Evolutionary conservation across 2,797 vertebrate species (phyloP), one percentile per base, ranked within the genome.

Genomic region (Luscinia megarhynchos): DNA sequence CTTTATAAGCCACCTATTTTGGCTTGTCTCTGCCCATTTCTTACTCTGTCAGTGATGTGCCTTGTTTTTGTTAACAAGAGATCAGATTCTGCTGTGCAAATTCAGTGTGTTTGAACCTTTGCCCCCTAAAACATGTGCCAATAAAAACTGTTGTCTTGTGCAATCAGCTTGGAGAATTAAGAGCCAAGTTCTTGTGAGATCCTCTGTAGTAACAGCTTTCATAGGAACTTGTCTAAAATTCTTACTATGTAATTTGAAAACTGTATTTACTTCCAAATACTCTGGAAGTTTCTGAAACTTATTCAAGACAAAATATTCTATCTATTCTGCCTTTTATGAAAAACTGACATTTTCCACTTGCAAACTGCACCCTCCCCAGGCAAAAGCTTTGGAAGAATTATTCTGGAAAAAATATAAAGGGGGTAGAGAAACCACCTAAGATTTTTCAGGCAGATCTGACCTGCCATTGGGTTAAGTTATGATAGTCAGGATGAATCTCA

Each of bases 91-190:
- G 21, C 67, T 88, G 69, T 91, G 59, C 26, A 62, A 64, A 72
- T 69, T 82, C 76, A 79, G 0, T 57, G 36, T 76, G 32, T 76
- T 66, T 76, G 68, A 83, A 87, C 68, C 64, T 92, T 90, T 76
- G 12, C 8, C 17, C 41, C 8, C 12, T 74, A 67, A 62, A 87
- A 79, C 11, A 9, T 38, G 18, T 84, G 88, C 90, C 74, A 90
- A 17, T 68, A 77, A 81, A 90, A 91, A 76, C 70, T 53, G 45
- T 50, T 48, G 59, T 76, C 63, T 81, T 90, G 51, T 92, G 93
- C 54, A 75, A 66, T 75, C 38, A 63, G 3, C 74, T 79, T 84
- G 62, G 34, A 76, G 67, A 69, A 59, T 3, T 4, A 88, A 81
- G 68, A 95, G 29, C 74, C 70, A 69, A 67, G 59, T 51, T 90